Percentiles rank a stretch among this genome's conserved stretches.
Evolutionary conservation across 2,113 vertebrate species (phyloP).

Genomic region (Hiodon alosoides): DNA sequence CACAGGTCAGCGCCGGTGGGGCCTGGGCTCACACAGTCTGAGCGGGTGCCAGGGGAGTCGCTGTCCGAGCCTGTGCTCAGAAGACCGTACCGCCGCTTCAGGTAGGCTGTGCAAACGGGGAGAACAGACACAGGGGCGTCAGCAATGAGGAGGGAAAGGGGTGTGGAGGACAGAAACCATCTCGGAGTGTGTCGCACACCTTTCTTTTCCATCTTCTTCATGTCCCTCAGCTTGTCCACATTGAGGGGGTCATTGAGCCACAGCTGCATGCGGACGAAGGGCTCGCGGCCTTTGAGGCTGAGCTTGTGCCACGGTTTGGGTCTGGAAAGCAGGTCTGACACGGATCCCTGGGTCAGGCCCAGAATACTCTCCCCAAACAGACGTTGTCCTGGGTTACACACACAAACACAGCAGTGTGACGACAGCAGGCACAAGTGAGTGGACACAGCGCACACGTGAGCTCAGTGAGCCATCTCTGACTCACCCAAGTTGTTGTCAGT

Average conservation of each 20-base stretch:
- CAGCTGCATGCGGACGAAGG: conserved; percentile 96
- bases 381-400: conserved; percentile 76
- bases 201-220: conserved; percentile 99
- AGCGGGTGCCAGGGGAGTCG: conserved; percentile 77
- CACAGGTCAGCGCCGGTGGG: conserved; percentile 48
- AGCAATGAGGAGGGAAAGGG: no score
- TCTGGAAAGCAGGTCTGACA: conserved; percentile 92
- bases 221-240: conserved; percentile 86
- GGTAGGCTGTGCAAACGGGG: conserved; percentile 69
- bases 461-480: conserved; percentile 17
- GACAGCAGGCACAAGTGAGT: conserved; percentile 16
- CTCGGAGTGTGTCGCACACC: conserved; percentile 56
- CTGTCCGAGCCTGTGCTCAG: conserved; percentile 85
- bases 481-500: conserved; percentile 97
- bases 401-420: not conserved
- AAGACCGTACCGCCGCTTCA: conserved; percentile 91
- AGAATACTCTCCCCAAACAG: conserved; percentile 96
- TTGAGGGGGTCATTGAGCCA: conserved; percentile 97
- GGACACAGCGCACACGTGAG: not conserved
- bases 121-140: not conserved
- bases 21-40: conserved; percentile 81
- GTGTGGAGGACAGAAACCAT: no score
- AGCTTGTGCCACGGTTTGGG: conserved; percentile 99
- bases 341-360: conserved; percentile 94
- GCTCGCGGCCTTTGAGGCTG: conserved; percentile 93